Base-by-base conservation (phyloP, 2,888 invertebrate genomes). In the Yponomeuta sedellus region DNA sequence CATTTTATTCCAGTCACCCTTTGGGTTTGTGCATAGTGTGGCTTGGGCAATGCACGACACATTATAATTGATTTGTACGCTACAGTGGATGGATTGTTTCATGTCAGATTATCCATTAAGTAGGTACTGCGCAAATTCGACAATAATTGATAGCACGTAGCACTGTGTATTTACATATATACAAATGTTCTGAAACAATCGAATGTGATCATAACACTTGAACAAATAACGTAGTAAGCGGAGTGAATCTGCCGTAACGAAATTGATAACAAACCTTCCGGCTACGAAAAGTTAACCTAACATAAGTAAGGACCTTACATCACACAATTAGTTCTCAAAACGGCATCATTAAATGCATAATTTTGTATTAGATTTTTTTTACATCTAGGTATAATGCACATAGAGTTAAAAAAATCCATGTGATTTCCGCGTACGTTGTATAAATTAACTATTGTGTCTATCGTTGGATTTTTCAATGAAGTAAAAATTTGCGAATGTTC, bases 141-240 rank as follows among this genome's bases (percentile, higher is more conserved):
- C 44, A 52, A 16, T 52, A 16, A 16, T 52, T 16, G 44, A 52
- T 16, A 52, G 3, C 44, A 16, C 44, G 8, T 5, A 16, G 16
- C 2, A 16, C 12, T 52, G 44, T 52, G 34, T 34, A 34, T 52
- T 52, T 52, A n/a, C 44, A 0, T n/a, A n/a, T n/a, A 52, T 16
- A 52, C 44, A 52, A 52, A 52, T 52, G 44, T 1, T 16, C 44
- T 16, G 44, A 52, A 52, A 52, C 44, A 52, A 52, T 52, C 44
- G 44, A 16, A 52, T 52, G 44, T 52, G 44, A 52, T 52, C 44
- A 52, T 52, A 52, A 52, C 44, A 52, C 44, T 52, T 52, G 44
- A 52, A 12, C 44, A 52, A 12, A 52, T 52, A 52, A 16, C 44
- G 44, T 52, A 52, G 44, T 44, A 44, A 10, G 44, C 44, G 12